Evolutionary conservation across 2,113 vertebrate genomes (phyloP).

Genomic region (Tapirus terrestris): DNA sequence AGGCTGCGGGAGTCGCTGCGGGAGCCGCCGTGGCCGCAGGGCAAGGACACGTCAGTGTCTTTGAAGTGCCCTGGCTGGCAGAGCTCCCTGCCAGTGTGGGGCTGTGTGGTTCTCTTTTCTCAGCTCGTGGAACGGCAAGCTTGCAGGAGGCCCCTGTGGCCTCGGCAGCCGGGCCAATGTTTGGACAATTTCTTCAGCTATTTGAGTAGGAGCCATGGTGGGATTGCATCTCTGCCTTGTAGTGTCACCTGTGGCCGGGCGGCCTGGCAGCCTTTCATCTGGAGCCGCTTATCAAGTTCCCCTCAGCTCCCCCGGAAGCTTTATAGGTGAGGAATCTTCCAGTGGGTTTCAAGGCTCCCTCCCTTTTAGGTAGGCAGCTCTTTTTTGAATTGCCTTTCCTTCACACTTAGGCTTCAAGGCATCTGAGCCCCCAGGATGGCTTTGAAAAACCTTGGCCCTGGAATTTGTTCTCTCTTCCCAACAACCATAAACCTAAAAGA

Average conservation of each 20-base stretch:
- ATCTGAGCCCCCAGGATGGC: not conserved
- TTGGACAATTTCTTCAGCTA: conserved; percentile 74
- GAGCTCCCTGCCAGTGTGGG: not conserved
- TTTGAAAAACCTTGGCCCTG: not conserved
- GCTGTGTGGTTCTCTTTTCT: conserved; percentile 34
- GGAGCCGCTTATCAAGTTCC: conserved; percentile 28
- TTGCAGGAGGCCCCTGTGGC: not conserved
- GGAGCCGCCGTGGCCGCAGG: not conserved
- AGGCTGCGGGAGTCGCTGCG: not conserved
- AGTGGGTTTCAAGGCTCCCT: not conserved
- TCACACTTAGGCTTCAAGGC: not conserved
- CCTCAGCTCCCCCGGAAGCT: not conserved
- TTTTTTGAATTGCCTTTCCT: conserved; percentile 17
- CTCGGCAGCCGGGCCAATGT: conserved; percentile 47
- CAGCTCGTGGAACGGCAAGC: conserved; percentile 48
- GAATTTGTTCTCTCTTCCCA: not conserved
- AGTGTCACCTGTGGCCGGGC: conserved; percentile 67
- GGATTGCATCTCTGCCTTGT: conserved; percentile 56
- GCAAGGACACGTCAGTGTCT: not conserved
- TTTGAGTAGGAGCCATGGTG: conserved; percentile 67
- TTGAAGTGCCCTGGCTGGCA: conserved; percentile 47
- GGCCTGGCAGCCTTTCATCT: conserved; percentile 17
- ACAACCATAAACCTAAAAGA: not conserved
- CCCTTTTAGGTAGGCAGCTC: not conserved
- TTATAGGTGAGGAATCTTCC: not conserved